Evolutionary conservation across 1,140 invertebrate genomes (phyloP).

Genomic region (Drosophila simulans): DNA sequence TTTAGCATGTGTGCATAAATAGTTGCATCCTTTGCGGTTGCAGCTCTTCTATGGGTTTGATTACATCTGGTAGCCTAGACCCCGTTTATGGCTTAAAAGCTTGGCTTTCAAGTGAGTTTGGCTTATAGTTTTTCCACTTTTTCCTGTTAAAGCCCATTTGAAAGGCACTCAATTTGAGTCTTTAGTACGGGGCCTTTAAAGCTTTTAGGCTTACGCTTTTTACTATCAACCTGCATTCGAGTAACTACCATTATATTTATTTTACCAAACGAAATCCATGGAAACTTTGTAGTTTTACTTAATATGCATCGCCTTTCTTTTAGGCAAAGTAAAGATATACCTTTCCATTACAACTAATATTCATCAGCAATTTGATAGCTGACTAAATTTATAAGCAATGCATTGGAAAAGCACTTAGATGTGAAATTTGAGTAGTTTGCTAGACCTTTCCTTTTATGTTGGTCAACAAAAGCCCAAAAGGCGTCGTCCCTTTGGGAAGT

Average conservation of each 20-base stretch:
- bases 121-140: background rate
- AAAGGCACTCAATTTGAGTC: background rate
- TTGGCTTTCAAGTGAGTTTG: background rate
- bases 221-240: too few species aligned
- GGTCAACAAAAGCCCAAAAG: background rate
- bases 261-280: too few species aligned
- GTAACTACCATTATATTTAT: too few species aligned
- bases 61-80: constrained; percentile 18
- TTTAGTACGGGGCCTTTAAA: background rate
- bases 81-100: background rate
- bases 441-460: background rate
- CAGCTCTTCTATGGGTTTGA: constrained; percentile 11
- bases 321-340: background rate
- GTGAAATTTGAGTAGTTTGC: constrained; percentile 51
- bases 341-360: background rate
- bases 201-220: too few species aligned
- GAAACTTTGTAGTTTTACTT: background rate
- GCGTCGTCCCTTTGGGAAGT: background rate
- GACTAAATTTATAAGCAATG: constrained; percentile 26
- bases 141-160: background rate
- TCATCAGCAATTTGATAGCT: constrained; percentile 39
- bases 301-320: background rate
- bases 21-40: constrained; percentile 24
- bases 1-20: constrained; percentile 53
- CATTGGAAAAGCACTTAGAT: constrained; percentile 32